Evolutionary conservation across 2,113 vertebrate genomes (phyloP), one percentile per base, ranked within the genome.

Genomic region (Chrysemys picta): DNA sequence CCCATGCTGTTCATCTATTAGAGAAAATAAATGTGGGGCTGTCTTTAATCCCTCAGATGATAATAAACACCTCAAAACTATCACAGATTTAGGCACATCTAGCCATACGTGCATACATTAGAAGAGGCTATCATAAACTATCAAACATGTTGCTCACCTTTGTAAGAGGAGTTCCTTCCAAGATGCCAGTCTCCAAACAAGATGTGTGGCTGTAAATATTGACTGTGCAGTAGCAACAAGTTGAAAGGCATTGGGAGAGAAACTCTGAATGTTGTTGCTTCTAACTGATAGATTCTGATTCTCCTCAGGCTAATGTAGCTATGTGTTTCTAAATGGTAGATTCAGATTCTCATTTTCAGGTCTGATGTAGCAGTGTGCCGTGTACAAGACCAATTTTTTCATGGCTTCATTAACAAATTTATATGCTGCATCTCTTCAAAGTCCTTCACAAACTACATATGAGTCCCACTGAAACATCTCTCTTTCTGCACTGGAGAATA

Each of bases 361-460:
- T 72, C 65, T 72, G n/a, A 72, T 38, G n/a, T 38, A 72, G 25
- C 24, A 47, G 12, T 27, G 42, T 78, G 75, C 38, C 75, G 29
- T 16, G 10, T 78, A 29, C 22, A 45, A 25, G 38, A 45, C 11
- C 6, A 47, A 7, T 47, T 47, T 78, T 27, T 78, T 45, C 24
- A 27, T 78, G 75, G 24, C 6, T 78, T 27, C 45, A 27, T 78
- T 78, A 25, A 45, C 0, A 8, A 11, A 4, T 38, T 35, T 21
- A 45, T 47, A 6, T 5, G 0, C 22, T 6, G 24, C 76, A 0
- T 45, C 47, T 75, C 24, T 47, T 91, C 82, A 50, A n/a, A 75
- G 76, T 3, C 11, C 27, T 50, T 10, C 25, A 2, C 35, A 1
- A 19, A 3, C 0, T 2, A 79, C 50, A 10, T 5, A 88, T 6